phyloP scores from a whole-genome alignment of 2,888 invertebrate genomes.

The Cordilura impudica region DNA sequence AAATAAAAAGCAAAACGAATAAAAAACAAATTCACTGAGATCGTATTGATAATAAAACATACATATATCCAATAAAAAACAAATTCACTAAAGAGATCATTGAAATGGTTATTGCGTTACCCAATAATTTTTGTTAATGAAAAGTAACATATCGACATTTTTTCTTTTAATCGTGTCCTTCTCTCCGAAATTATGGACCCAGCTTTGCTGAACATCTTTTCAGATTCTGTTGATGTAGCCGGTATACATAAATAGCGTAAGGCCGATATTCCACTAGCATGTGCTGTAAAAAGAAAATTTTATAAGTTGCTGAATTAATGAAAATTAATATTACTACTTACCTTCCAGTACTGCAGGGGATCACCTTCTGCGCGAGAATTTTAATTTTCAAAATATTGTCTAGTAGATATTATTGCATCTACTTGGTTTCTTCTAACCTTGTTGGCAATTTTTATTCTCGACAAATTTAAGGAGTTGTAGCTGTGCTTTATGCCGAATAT shows the following conservation, averaged over 20 bases:
- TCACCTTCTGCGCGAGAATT: neutral
- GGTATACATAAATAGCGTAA: conserved; percentile 32
- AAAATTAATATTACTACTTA: neutral
- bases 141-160: too few relatives aligned
- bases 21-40: too few relatives aligned
- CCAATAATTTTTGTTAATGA: too few relatives aligned
- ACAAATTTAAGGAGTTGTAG: neutral
- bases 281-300: neutral
- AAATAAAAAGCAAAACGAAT: too few relatives aligned
- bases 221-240: conserved; percentile 27
- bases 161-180: too few relatives aligned
- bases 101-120: too few relatives aligned
- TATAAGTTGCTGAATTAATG: neutral
- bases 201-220: conserved; percentile 38
- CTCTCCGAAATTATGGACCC: too few relatives aligned
- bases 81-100: too few relatives aligned
- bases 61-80: too few relatives aligned
- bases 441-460: conserved; percentile 8
- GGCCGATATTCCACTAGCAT: neutral
- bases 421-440: conserved; percentile 12
- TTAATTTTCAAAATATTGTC: conserved; percentile 25
- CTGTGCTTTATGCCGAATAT: neutral
- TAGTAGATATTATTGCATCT: conserved; percentile 10
- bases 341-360: conserved; percentile 19
- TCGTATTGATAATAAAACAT: too few relatives aligned